Evolutionary conservation across 2,113 vertebrate species (phyloP).

Genomic region (Stigmatopora nigra): DNA sequence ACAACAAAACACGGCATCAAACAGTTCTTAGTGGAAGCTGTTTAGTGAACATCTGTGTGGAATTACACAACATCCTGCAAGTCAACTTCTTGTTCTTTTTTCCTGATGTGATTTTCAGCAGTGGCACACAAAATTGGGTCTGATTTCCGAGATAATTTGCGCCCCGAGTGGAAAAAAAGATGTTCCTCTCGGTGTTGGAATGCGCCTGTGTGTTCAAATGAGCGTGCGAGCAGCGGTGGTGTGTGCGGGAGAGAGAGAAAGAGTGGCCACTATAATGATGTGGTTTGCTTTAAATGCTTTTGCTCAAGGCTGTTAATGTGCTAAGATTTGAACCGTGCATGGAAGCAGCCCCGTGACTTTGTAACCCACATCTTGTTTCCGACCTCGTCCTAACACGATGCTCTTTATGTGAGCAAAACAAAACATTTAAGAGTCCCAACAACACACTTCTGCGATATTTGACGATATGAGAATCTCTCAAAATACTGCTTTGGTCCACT

Average conservation of each 20-base stretch:
- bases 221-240: slow-evolving; percentile 26
- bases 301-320: slow-evolving; percentile 53
- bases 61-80: slow-evolving; percentile 59
- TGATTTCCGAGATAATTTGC: slow-evolving; percentile 42
- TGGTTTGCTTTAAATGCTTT: slow-evolving; percentile 51
- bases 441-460: not conserved
- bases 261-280: slow-evolving; percentile 30
- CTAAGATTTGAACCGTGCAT: slow-evolving; percentile 46
- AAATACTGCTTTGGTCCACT: not conserved
- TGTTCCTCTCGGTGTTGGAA: slow-evolving; percentile 31
- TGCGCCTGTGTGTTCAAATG: slow-evolving; percentile 27
- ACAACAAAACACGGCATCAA: not conserved
- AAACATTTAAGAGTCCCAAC: too few relatives aligned
- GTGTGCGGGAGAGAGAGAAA: not conserved
- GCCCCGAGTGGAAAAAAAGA: slow-evolving; percentile 29
- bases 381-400: too few relatives aligned
- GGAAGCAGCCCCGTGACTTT: slow-evolving; percentile 16
- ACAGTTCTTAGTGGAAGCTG: slow-evolving; percentile 17
- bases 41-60: slow-evolving; percentile 55
- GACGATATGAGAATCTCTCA: not conserved
- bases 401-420: too few relatives aligned
- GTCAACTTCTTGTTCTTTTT: slow-evolving; percentile 24
- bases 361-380: too few relatives aligned
- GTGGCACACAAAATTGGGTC: slow-evolving; percentile 24
- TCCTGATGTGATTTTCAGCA: slow-evolving; percentile 18